Percentiles rank a stretch among this genome's conserved stretches.
phyloP scores from a whole-genome alignment of 1,140 invertebrate genomes.

The Manduca sexta region DNA sequence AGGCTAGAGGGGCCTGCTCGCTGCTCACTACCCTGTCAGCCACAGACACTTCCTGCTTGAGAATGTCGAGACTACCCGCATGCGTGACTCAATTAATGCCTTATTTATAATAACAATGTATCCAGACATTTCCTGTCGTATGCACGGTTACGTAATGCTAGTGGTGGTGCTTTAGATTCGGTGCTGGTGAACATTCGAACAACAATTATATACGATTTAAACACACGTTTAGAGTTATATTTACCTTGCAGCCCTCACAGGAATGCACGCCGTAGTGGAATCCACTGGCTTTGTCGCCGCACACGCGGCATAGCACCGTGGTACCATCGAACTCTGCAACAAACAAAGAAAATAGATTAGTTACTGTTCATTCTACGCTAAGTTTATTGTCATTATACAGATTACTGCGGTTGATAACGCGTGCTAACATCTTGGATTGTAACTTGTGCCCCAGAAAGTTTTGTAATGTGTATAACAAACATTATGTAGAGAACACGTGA shows the following conservation, averaged over 20 bases:
- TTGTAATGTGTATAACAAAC: slow-evolving; percentile 33
- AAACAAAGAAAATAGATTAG: slow-evolving; percentile 28
- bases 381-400: slow-evolving; percentile 19
- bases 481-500: slow-evolving; percentile 30
- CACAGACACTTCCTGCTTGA: slow-evolving; percentile 18
- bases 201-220: neutral
- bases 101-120: neutral
- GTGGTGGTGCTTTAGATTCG: slow-evolving; percentile 8
- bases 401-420: slow-evolving; percentile 23
- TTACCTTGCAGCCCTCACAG: slow-evolving; percentile 99
- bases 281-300: slow-evolving; percentile 98
- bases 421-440: slow-evolving; percentile 42
- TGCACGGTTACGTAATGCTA: slow-evolving; percentile 4
- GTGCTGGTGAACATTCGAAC: slow-evolving; percentile 28
- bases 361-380: neutral
- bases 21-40: slow-evolving; percentile 17
- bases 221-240: neutral
- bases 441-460: slow-evolving; percentile 13
- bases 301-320: slow-evolving; percentile 97
- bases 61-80: slow-evolving; percentile 13
- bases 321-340: slow-evolving; percentile 99
- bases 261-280: slow-evolving; percentile 99
- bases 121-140: neutral
- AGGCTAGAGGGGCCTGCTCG: neutral
- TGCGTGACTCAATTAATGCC: slow-evolving; percentile 1